Conservation (phyloP, 2,888 invertebrate genomes). For the Pseudanteris insignis region DNA sequence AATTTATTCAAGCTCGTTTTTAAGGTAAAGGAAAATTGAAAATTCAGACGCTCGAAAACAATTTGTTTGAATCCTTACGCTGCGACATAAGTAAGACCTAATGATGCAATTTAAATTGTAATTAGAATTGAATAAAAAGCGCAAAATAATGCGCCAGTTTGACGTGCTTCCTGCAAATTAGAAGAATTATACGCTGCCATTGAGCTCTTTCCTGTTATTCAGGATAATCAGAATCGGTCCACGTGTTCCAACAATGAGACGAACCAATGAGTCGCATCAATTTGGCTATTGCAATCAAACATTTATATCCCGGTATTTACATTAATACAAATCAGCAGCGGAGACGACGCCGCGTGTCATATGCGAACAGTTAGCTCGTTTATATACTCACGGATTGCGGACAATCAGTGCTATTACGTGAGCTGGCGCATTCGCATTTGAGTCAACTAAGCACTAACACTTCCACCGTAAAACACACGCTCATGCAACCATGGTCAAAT, state of each 20-base stretch:
- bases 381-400: conserved; percentile 41
- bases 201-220: conserved; percentile 45
- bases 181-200: conserved; percentile 41
- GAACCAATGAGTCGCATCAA: conserved; percentile 32
- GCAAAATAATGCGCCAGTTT: conserved; percentile 29
- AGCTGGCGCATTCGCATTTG: conserved; percentile 33
- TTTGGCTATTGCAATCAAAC: conserved; percentile 45
- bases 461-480: conserved; percentile 19
- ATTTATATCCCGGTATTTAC: conserved; percentile 44
- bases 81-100: too few relatives aligned
- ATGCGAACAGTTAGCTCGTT: conserved; percentile 36
- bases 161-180: conserved; percentile 41
- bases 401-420: conserved; percentile 42
- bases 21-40: too few relatives aligned
- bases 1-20: too few relatives aligned
- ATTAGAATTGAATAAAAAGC: conserved; percentile 38
- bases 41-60: too few relatives aligned
- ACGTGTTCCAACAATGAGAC: conserved; percentile 42
- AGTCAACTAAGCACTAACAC: conserved; percentile 25
- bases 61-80: too few relatives aligned
- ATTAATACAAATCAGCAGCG: conserved; percentile 37
- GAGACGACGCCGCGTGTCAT: conserved; percentile 25
- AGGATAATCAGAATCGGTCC: conserved; percentile 43
- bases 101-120: conserved; percentile 7
- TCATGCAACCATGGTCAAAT: conserved; percentile 34